Evolutionary conservation across 1,140 invertebrate genomes (phyloP), one percentile per base, ranked within the genome.

Genomic region (Gonioctena quinquepunctata): DNA sequence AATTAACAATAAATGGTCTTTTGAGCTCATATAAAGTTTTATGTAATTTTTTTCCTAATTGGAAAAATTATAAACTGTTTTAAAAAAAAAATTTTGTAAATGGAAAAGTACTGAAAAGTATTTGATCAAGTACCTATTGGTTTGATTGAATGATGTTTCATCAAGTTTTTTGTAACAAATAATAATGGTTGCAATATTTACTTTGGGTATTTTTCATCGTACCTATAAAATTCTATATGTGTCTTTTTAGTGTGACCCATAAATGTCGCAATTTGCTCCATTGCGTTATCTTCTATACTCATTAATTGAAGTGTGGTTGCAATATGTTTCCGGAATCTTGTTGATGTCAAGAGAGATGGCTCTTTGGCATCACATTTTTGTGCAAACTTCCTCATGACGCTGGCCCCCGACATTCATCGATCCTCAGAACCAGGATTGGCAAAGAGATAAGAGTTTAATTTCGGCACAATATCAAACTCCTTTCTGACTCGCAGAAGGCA

Each of bases 161-260:
- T n/a, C n/a, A n/a, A n/a, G n/a, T n/a, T n/a, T n/a, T n/a, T n/a
- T n/a, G n/a, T n/a, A n/a, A n/a, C n/a, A n/a, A n/a, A n/a, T 28
- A 8, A 42, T 42, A 42, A 42, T 42, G n/a, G n/a, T 13, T 13
- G n/a, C n/a, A 42, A 8, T 13, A 42, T 42, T 3, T 42, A n/a
- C 11, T 42, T 7, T 42, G n/a, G 33, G n/a, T 13, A 42, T 42
- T 42, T 42, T n/a, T 11, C 28, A 42, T 42, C 1, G n/a, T 52
- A 75, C 73, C 70, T 72, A 49, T 75, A 75, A 70, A 67, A 75
- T 52, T 70, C 66, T 59, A 65, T 64, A 67, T 72, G 73, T n/a
- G 73, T 75, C 68, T 72, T 70, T 49, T 64, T 75, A 1, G 72
- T 75, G 27, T 75, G 68, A 1, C 70, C 70, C 70, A 74, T 74